These are phyloP conservation scores for Monomorium pharaonis DNA, from an alignment of 1,140 invertebrate species.

Conservation along the genomic window DNA sequence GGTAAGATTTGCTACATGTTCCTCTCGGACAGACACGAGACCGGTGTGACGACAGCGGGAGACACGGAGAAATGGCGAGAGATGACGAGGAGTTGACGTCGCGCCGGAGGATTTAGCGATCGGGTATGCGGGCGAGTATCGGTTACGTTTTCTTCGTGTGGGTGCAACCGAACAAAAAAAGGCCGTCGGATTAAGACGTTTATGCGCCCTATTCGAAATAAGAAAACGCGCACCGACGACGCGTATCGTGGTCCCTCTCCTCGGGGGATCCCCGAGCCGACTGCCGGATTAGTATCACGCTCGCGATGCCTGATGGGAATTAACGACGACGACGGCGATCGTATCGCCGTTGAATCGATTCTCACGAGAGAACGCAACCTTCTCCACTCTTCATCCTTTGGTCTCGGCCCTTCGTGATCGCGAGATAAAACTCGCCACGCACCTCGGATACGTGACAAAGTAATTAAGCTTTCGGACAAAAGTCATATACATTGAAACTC, in stretches of 20 bases:
- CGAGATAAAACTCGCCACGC: slow-evolving; percentile 37
- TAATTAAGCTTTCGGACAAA: slow-evolving; percentile 42
- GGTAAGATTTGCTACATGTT: not conserved
- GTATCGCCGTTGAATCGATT: slow-evolving; percentile 69
- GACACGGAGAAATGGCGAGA: slow-evolving; percentile 51
- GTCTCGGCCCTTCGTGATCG: not conserved
- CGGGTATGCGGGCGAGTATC: not conserved
- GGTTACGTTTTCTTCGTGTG: slow-evolving; percentile 54
- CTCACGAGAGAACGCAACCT: slow-evolving; percentile 31
- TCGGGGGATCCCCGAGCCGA: slow-evolving; percentile 64
- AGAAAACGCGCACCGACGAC: slow-evolving; percentile 6
- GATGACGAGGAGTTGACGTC: slow-evolving; percentile 39
- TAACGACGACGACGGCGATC: slow-evolving; percentile 65
- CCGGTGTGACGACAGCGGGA: not conserved
- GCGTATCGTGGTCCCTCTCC: slow-evolving; percentile 60
- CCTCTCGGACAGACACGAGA: not conserved
- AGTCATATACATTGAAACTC: slow-evolving; percentile 32
- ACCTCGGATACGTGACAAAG: slow-evolving; percentile 39
- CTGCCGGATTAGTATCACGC: slow-evolving; percentile 73
- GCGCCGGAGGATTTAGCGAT: slow-evolving; percentile 57
- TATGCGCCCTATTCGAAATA: slow-evolving; percentile 40
- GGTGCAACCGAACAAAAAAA: slow-evolving; percentile 20
- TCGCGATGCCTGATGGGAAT: slow-evolving; percentile 68
- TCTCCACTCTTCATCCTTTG: slow-evolving; percentile 43
- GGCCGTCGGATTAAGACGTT: slow-evolving; percentile 74